phyloP scores from a whole-genome alignment of 2,888 invertebrate species.

The Ferdinandea cuprea region DNA sequence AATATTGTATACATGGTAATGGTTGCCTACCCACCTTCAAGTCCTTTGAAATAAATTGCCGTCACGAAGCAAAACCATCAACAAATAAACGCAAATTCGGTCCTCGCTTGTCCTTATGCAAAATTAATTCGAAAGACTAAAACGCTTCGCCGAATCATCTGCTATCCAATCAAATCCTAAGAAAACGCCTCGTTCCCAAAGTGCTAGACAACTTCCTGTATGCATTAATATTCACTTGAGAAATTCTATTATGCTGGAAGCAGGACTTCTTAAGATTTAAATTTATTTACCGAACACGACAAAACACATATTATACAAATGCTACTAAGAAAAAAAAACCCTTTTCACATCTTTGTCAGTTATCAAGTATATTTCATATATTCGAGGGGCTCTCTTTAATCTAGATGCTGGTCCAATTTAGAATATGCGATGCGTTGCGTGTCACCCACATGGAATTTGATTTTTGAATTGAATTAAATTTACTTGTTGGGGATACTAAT shows the following conservation, averaged over 20 bases:
- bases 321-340: background rate
- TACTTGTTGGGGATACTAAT: background rate
- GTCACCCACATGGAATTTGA: conserved; percentile 26
- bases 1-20: conserved; percentile 19
- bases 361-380: background rate
- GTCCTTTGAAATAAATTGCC: conserved; percentile 13
- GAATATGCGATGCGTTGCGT: background rate
- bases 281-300: conserved; percentile 1
- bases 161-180: conserved; percentile 7
- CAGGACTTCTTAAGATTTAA: conserved; percentile 7
- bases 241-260: background rate
- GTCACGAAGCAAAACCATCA: background rate
- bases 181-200: background rate
- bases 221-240: conserved; percentile 30
- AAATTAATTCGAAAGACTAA: conserved; percentile 27
- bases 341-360: conserved; percentile 14
- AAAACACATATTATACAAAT: background rate
- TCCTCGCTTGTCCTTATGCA: conserved; percentile 10
- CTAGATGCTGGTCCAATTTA: background rate
- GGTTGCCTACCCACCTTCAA: conserved; percentile 10
- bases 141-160: conserved; percentile 10
- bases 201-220: background rate
- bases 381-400: no score
- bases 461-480: conserved; percentile 46
- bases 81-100: background rate